Evolutionary conservation across 2,888 invertebrate genomes (phyloP).

Genomic region (Parasteatoda lunata): DNA sequence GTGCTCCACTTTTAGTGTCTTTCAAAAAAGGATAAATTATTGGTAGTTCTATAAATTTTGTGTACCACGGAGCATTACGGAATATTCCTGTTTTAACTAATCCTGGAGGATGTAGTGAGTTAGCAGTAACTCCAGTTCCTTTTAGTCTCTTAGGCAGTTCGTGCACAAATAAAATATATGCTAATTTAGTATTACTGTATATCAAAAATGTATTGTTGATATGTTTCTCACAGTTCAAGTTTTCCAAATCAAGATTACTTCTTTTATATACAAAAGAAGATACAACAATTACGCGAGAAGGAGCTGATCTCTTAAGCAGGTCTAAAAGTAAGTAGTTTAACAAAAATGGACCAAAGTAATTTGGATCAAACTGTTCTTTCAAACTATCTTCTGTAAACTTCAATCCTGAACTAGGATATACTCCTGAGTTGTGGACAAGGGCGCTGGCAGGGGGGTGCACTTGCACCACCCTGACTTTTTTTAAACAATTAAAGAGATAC

Average conservation of each 20-base stretch:
- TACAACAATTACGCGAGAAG: slow-evolving; percentile 71
- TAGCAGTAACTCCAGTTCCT: slow-evolving; percentile 82
- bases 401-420: slow-evolving; percentile 82
- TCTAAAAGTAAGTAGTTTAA: slow-evolving; percentile 86
- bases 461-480: too few species aligned
- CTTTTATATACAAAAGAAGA: slow-evolving; percentile 71
- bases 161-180: slow-evolving; percentile 73
- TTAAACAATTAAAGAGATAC: too few species aligned
- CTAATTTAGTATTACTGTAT: slow-evolving; percentile 73
- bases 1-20: slow-evolving; percentile 85
- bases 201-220: slow-evolving; percentile 69
- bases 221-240: slow-evolving; percentile 70
- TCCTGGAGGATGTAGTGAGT: slow-evolving; percentile 91
- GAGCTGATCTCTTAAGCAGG: slow-evolving; percentile 60
- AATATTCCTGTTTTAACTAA: slow-evolving; percentile 81
- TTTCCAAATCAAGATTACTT: slow-evolving; percentile 70
- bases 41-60: slow-evolving; percentile 66
- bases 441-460: too few species aligned
- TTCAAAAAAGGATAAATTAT: slow-evolving; percentile 70
- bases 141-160: slow-evolving; percentile 72
- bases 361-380: slow-evolving; percentile 93
- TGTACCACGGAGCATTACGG: slow-evolving; percentile 62
- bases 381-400: slow-evolving; percentile 85
- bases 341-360: slow-evolving; percentile 94
- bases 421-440: slow-evolving; percentile 91